A percentile compares a stretch with the other conserved stretches of the same genome.
phyloP scores from a whole-genome alignment of 1,140 invertebrate species.

The Watersipora subatra region DNA sequence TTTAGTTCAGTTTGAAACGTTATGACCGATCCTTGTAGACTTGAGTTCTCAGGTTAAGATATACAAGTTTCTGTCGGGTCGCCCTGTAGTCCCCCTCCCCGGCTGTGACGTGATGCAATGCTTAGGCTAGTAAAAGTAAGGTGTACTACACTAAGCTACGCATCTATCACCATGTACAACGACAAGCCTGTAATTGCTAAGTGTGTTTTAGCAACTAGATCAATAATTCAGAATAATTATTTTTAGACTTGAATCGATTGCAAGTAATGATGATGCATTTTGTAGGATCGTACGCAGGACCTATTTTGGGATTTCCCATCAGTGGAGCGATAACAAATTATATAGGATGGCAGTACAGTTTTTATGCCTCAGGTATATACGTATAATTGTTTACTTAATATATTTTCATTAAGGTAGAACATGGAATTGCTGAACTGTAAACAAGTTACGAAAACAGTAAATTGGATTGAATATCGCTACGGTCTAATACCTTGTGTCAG shows the following conservation, averaged over 20 bases:
- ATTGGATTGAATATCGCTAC: not conserved
- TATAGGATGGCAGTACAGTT: slow-evolving; percentile 14
- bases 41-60: no score
- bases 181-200: not conserved
- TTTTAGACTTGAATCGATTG: not conserved
- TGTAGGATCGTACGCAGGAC: slow-evolving; percentile 29
- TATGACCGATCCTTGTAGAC: no score
- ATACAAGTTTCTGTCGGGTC: no score
- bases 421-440: not conserved
- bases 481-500: not conserved
- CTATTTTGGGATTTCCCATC: slow-evolving; percentile 25
- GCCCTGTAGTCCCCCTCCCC: no score
- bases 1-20: no score
- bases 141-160: no score
- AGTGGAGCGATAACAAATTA: slow-evolving; percentile 25
- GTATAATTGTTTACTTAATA: no score
- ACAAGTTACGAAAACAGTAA: not conserved
- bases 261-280: not conserved
- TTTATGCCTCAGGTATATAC: slow-evolving; percentile 16
- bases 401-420: not conserved
- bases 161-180: no score
- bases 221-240: not conserved
- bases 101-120: no score
- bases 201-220: not conserved
- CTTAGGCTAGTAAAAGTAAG: no score